Evolutionary conservation across 2,797 vertebrate genomes (phyloP).

Genomic region (Cyprinodon diabolis): DNA sequence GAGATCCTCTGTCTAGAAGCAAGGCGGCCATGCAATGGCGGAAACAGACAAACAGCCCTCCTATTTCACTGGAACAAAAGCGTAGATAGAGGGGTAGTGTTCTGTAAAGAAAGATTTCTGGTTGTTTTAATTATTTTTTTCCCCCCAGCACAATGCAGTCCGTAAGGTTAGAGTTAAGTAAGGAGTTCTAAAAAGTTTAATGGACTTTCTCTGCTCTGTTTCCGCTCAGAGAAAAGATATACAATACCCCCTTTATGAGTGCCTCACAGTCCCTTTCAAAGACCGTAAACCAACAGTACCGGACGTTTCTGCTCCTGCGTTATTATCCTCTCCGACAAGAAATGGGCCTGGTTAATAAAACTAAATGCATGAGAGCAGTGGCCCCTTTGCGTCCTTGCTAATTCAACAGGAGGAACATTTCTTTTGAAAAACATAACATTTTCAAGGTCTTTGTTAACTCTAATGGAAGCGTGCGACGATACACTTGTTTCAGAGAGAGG

Average conservation of each 20-base stretch:
- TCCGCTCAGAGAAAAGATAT: neutral
- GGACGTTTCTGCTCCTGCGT: conserved; percentile 14
- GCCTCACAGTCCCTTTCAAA: neutral
- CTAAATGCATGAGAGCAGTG: conserved; percentile 32
- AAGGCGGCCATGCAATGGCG: neutral
- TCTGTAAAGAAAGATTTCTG: neutral
- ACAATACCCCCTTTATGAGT: neutral
- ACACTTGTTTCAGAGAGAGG: conserved; percentile 38
- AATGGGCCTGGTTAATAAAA: conserved; percentile 29
- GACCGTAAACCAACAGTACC: conserved; percentile 8
- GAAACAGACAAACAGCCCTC: neutral
- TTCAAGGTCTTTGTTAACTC: conserved; percentile 63
- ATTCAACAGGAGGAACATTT: conserved; percentile 42
- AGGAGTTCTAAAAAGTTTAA: conserved; percentile 5
- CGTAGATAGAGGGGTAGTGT: neutral
- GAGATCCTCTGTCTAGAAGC: neutral
- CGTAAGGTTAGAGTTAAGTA: neutral
- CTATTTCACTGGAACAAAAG: neutral
- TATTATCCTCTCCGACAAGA: conserved; percentile 24
- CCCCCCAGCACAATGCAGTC: neutral
- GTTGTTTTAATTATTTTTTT: neutral
- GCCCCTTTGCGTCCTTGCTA: conserved; percentile 43
- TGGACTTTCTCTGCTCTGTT: conserved; percentile 2
- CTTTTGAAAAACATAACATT: conserved; percentile 32
- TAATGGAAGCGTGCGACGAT: conserved; percentile 58